Percentiles rank a stretch among this genome's conserved stretches.
Conservation (phyloP, 2,113 vertebrate species). For the Balaeniceps rex region DNA sequence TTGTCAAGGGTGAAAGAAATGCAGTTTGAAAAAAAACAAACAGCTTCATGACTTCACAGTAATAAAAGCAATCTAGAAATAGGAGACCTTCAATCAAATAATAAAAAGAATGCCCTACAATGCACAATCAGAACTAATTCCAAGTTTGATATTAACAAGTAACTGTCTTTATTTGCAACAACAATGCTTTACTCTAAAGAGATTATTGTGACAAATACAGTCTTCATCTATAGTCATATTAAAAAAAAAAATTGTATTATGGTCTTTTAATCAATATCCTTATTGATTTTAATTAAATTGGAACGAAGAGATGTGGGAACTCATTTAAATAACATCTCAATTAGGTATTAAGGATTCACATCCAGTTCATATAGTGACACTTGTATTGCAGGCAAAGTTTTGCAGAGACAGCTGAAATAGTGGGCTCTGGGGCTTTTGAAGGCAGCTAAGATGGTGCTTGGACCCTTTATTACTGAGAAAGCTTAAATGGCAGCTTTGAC, state of each 20-base stretch:
- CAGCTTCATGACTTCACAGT: neutral
- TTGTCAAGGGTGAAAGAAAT: neutral
- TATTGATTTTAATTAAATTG: conserved; percentile 29
- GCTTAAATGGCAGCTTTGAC: neutral
- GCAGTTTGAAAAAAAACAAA: neutral
- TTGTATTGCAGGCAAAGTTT: neutral
- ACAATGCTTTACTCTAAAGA: neutral
- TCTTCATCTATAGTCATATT: neutral
- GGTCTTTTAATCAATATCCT: conserved; percentile 4
- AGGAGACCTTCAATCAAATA: neutral
- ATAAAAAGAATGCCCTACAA: neutral
- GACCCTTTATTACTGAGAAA: neutral
- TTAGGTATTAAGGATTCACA: neutral
- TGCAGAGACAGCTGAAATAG: neutral
- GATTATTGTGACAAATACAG: neutral
- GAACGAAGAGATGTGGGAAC: neutral
- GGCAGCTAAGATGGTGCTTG: neutral
- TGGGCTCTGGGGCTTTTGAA: neutral
- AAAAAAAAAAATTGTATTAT: neutral
- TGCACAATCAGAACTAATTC: neutral
- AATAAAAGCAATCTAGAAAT: neutral
- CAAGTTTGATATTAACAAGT: neutral
- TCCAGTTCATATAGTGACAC: neutral
- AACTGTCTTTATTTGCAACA: neutral
- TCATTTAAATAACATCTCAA: conserved; percentile 21